Percentiles rank a stretch among this genome's conserved stretches.
Evolutionary conservation across 2,888 invertebrate genomes (phyloP).

Genomic region (Agrypnus murinus): DNA sequence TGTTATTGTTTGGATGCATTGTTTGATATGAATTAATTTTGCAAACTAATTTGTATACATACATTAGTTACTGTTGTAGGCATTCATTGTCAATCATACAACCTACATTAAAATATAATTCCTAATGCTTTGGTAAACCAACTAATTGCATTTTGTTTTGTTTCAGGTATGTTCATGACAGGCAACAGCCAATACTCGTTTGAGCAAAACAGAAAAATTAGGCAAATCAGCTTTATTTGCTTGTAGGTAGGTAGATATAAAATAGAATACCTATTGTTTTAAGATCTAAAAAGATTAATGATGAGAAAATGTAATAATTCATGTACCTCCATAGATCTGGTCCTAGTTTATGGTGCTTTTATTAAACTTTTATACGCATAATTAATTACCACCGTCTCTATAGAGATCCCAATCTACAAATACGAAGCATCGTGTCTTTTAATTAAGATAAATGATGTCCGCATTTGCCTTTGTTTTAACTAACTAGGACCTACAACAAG

Average conservation of each 20-base stretch:
- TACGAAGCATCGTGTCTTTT: slow-evolving; percentile 30
- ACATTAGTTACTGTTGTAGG: too few species aligned
- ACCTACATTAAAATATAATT: too few species aligned
- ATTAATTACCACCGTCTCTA: slow-evolving; percentile 23
- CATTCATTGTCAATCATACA: too few species aligned
- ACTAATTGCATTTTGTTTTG: too few species aligned
- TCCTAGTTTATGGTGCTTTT: slow-evolving; percentile 14
- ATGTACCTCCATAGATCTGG: slow-evolving; percentile 1
- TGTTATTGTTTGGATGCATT: neutral
- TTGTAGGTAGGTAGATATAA: too few species aligned
- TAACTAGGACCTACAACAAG: slow-evolving; percentile 32
- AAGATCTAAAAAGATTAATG: neutral
- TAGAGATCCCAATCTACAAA: slow-evolving; percentile 23
- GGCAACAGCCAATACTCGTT: too few species aligned
- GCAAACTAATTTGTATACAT: too few species aligned
- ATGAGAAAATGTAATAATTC: slow-evolving; percentile 1
- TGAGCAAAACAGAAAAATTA: too few species aligned
- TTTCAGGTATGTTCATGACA: too few species aligned
- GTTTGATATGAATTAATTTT: slow-evolving; percentile 5
- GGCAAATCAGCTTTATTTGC: too few species aligned
- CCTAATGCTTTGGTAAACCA: too few species aligned
- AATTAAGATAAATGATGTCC: slow-evolving; percentile 49
- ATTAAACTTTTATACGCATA: slow-evolving; percentile 27
- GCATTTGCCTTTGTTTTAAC: slow-evolving; percentile 37
- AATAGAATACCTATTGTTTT: too few species aligned